Evolutionary conservation across 2,797 vertebrate species (phyloP).

Genomic region (Dipus sagitta): DNA sequence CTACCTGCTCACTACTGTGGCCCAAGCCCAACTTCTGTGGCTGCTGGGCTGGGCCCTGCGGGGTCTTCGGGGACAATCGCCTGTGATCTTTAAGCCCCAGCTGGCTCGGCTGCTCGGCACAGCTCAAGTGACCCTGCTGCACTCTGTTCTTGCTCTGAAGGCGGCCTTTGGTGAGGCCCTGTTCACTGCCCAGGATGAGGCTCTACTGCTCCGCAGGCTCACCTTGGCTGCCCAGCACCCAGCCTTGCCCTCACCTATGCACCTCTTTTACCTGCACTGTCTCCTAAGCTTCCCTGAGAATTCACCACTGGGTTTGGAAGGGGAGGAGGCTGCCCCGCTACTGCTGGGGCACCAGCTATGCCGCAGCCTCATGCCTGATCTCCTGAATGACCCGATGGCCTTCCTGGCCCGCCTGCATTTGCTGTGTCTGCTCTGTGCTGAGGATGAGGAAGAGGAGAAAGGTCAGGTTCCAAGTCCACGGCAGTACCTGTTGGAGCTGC

Average conservation of each 20-base stretch:
- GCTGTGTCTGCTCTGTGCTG: conserved; percentile 90
- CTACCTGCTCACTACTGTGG: conserved; percentile 91
- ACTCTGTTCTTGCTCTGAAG: conserved; percentile 92
- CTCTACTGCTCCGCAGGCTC: conserved; percentile 91
- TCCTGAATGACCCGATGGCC: conserved; percentile 91
- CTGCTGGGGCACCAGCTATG: conserved; percentile 90
- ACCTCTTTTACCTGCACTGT: conserved; percentile 93
- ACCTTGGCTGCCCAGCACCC: conserved; percentile 93
- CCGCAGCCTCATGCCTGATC: conserved; percentile 89
- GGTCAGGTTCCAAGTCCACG: conserved; percentile 86
- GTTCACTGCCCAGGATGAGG: conserved; percentile 93
- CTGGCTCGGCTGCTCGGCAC: conserved; percentile 93
- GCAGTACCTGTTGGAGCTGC: conserved; percentile 87
- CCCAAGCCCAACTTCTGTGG: conserved; percentile 91
- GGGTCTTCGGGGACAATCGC: conserved; percentile 91
- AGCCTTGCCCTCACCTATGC: conserved; percentile 85
- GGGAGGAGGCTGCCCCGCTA: conserved; percentile 90
- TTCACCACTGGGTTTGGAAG: conserved; percentile 89
- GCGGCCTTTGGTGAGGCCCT: conserved; percentile 93
- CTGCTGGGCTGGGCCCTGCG: conserved; percentile 91
- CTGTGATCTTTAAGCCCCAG: conserved; percentile 92
- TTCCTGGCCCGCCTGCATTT: conserved; percentile 92
- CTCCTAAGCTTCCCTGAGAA: conserved; percentile 95
- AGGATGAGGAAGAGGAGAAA: conserved; percentile 88
- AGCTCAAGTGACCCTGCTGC: conserved; percentile 89